Conservation (phyloP, 1,140 invertebrate genomes). For the Diabrotica undecimpunctata region DNA sequence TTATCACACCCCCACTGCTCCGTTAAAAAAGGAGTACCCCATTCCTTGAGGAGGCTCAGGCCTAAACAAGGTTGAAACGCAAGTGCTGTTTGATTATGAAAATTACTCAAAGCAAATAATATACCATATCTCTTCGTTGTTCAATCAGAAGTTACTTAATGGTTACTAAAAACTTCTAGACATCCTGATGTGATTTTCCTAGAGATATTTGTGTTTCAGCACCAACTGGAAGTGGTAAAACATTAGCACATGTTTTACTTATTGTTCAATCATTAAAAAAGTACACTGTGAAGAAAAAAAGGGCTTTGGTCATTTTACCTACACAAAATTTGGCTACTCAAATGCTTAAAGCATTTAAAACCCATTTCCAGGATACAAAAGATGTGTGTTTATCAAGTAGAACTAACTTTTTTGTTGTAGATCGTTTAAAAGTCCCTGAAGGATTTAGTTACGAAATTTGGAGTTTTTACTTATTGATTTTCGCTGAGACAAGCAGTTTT, state of each 20-base stretch:
- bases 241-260: slow-evolving; percentile 89
- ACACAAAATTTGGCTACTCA: slow-evolving; percentile 88
- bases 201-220: slow-evolving; percentile 95
- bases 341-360: slow-evolving; percentile 78
- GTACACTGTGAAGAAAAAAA: slow-evolving; percentile 58
- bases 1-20: no score
- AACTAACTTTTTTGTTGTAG: slow-evolving; percentile 65
- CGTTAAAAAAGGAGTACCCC: no score
- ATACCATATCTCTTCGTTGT: slow-evolving; percentile 81
- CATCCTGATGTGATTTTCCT: slow-evolving; percentile 62
- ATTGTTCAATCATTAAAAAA: slow-evolving; percentile 71
- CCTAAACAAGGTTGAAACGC: no score
- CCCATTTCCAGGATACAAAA: slow-evolving; percentile 66
- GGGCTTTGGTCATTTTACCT: slow-evolving; percentile 86
- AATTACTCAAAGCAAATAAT: slow-evolving; percentile 67
- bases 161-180: slow-evolving; percentile 56
- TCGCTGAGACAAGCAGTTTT: no score
- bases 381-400: slow-evolving; percentile 73
- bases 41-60: no score
- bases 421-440: slow-evolving; percentile 82
- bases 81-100: slow-evolving; percentile 84
- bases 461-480: slow-evolving; percentile 89
- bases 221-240: slow-evolving; percentile 97
- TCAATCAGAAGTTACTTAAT: slow-evolving; percentile 81
- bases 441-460: slow-evolving; percentile 81